These are phyloP conservation scores for Montipora cactus DNA, from an alignment of 64 coral and sea anemone genomes.

Conservation along the genomic window DNA sequence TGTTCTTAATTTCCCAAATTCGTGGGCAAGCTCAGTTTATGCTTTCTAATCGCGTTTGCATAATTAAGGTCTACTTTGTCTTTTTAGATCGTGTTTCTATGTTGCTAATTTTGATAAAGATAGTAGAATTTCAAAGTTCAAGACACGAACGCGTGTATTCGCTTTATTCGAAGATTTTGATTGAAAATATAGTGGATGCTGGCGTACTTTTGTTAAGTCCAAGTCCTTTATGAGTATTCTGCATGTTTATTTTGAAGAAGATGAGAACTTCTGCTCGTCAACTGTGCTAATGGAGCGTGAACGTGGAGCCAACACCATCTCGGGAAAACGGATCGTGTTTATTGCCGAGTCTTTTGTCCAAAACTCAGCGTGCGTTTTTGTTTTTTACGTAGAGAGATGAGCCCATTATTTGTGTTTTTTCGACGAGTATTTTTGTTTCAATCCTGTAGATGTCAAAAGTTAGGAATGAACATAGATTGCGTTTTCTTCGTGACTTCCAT, in stretches of 20 bases:
- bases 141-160: not conserved
- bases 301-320: no score
- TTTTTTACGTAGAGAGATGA: not conserved
- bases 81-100: not conserved
- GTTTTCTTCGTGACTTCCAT: not conserved
- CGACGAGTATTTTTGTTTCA: not conserved
- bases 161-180: not conserved
- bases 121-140: not conserved
- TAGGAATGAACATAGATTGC: no score
- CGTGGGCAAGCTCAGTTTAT: not conserved
- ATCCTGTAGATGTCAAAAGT: not conserved
- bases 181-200: not conserved
- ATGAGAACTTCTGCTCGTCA: no score
- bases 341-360: no score
- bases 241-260: no score
- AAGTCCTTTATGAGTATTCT: no score
- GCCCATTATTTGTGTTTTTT: not conserved
- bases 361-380: no score
- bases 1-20: not conserved
- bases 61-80: not conserved
- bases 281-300: no score
- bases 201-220: not conserved
- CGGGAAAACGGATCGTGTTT: no score
- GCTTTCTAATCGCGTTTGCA: not conserved
- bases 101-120: not conserved